Base-by-base conservation (phyloP, 1,140 invertebrate genomes). In the Phenacoccus solenopsis region DNA sequence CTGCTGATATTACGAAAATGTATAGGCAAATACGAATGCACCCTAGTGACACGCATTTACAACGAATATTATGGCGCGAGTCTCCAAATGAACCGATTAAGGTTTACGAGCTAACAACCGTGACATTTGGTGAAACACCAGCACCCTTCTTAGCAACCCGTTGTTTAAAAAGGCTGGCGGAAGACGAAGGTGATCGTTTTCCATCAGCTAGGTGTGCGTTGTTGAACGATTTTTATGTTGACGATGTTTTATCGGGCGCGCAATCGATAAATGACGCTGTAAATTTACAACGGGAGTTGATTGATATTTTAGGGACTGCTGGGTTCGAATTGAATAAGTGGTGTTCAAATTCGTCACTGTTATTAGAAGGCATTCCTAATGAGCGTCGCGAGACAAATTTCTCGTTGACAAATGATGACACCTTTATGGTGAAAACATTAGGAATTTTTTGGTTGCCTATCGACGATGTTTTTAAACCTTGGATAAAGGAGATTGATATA, bases 141-240 rank as follows among this genome's bases (percentile, higher is more conserved):
- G 22, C 68, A 16, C 9, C 28, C 27, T 69, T 10, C 28, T 13
- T 35, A 4, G 68, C 68, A 10, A 30, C 5, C 2, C 5, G 22
- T 3, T 30, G 20, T 21, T 21, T 69, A 10, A 5, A 28, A 69
- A 16, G 16, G n/a, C 28, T 69, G 12, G 27, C 32, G 3, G 12
- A 35, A 24, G 32, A 69, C 3, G n/a, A 5, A n/a, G 28, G n/a
- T 12, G 3, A 7, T 13, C 21, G 4, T 10, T 10, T 9, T 38
- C 68, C 28, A 10, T 4, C 3, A 38, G 30, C 22, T 12, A 10
- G 27, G 5, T 4, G 25, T 20, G 56, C 56, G 4, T 9, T 32
- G 5, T 5, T 13, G 13, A 32, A 72, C 22, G 76, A 79, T 70
- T 79, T 79, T 69, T 82, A 81, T 71, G 77, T 82, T 1, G 81